Conservation (phyloP, 2,113 vertebrate species). For the Gallinago media region DNA sequence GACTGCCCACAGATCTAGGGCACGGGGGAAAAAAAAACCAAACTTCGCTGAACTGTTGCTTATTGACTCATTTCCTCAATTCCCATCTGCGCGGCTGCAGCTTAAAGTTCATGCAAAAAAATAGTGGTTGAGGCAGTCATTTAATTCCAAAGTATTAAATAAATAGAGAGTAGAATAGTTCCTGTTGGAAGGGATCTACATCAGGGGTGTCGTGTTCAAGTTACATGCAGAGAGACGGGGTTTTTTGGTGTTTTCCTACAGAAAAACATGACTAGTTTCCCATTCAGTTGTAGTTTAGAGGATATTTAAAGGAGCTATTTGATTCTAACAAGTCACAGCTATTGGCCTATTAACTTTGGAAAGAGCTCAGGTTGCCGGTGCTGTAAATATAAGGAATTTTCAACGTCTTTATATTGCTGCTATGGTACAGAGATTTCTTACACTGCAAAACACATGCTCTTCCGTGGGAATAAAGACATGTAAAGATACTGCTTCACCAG, state of each 20-base stretch:
- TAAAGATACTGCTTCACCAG: neutral
- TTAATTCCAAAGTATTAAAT: neutral
- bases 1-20: neutral
- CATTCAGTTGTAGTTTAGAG: neutral
- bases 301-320: neutral
- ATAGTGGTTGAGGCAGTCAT: neutral
- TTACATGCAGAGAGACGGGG: neutral
- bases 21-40: too few relatives aligned
- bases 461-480: neutral
- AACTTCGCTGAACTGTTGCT: neutral
- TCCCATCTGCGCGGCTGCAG: neutral
- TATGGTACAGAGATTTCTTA: neutral
- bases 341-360: neutral
- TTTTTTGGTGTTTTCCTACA: neutral
- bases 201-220: neutral
- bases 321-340: neutral
- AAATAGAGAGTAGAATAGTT: neutral
- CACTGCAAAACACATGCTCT: too few relatives aligned
- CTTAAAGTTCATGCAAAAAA: neutral
- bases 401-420: neutral
- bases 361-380: neutral
- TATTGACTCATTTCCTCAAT: neutral
- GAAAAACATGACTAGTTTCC: neutral
- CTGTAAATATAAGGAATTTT: neutral
- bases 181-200: neutral